Conservation (phyloP, 2,113 vertebrate genomes). For the Strix uralensis region DNA sequence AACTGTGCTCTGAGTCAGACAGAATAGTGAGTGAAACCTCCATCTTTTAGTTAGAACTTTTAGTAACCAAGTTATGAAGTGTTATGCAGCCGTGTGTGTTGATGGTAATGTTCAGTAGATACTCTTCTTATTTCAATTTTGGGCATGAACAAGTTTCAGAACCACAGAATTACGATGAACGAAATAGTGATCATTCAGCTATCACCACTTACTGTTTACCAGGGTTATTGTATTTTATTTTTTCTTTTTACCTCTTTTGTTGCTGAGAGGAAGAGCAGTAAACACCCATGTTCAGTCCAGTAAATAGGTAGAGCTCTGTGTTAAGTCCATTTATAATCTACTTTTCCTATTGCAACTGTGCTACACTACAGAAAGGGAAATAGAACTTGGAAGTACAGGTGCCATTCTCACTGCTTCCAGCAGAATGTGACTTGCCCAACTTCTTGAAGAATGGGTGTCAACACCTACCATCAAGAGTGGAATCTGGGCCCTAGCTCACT, state of each 20-base stretch:
- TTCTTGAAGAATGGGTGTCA: not conserved
- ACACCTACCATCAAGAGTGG: rapidly evolving
- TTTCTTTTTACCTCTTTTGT: not conserved
- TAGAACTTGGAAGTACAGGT: not conserved
- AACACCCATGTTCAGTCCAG: not conserved
- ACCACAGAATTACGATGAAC: not conserved
- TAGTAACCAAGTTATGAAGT: not conserved
- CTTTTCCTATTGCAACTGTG: not conserved
- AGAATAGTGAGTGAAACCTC: not conserved
- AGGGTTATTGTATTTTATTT: not conserved
- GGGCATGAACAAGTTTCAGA: not conserved
- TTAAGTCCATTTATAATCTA: not conserved
- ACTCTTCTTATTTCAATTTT: not conserved
- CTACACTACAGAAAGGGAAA: not conserved
- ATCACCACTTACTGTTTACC: not conserved
- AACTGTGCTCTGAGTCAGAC: not conserved
- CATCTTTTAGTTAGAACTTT: not conserved
- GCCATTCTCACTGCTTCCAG: not conserved
- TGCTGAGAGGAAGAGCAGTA: not conserved
- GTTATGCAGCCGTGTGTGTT: not conserved
- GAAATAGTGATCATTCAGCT: not conserved
- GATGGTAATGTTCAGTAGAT: not conserved
- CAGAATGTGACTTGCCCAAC: not conserved
- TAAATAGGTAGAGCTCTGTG: not conserved
- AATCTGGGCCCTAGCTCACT: not conserved